A percentile compares a stretch with the other conserved stretches of the same genome.
Evolutionary conservation across 1,140 invertebrate genomes (phyloP).

Genomic region (Cyphomyrmex costatus): DNA sequence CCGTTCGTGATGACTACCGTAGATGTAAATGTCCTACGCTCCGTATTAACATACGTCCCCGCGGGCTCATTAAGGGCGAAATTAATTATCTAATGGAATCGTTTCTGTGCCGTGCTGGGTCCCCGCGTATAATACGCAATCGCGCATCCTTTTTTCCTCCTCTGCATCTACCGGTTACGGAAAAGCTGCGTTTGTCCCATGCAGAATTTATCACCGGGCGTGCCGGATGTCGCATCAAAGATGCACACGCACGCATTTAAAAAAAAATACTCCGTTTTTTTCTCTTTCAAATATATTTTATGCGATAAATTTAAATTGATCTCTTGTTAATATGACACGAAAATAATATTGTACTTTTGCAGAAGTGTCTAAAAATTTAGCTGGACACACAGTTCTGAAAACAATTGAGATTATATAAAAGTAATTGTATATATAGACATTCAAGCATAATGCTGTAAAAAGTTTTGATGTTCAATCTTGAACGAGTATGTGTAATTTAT

Average conservation of each 20-base stretch:
- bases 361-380: no score
- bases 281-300: background rate
- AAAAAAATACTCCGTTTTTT: background rate
- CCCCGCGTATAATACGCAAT: background rate
- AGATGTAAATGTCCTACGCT: slow-evolving; percentile 85
- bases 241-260: background rate
- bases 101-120: slow-evolving; percentile 55
- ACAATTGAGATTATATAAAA: no score
- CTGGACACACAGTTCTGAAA: no score
- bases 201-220: slow-evolving; percentile 40
- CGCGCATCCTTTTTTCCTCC: background rate
- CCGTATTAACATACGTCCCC: slow-evolving; percentile 85
- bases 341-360: no score
- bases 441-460: no score
- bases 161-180: slow-evolving; percentile 22
- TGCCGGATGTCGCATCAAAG: slow-evolving; percentile 24
- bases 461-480: no score
- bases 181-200: slow-evolving; percentile 33
- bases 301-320: background rate
- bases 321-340: background rate
- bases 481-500: no score
- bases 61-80: slow-evolving; percentile 84
- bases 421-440: no score
- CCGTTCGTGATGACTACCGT: slow-evolving; percentile 80
- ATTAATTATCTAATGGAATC: slow-evolving; percentile 84